phyloP scores from a whole-genome alignment of 2,113 vertebrate genomes.

The Onychorhynchus coronatus region DNA sequence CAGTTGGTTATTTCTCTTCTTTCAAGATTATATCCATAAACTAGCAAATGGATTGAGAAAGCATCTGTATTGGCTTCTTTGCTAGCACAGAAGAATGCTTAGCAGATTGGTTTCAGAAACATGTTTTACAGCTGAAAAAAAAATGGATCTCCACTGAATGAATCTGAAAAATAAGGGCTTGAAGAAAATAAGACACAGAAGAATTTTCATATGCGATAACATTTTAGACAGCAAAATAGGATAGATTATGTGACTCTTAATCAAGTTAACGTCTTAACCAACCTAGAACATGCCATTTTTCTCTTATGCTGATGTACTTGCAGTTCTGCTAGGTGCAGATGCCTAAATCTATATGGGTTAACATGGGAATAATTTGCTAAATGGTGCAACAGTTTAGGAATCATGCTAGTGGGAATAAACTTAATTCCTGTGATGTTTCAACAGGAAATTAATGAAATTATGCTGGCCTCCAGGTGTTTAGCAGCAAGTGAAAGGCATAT shows the following conservation, averaged over 20 bases:
- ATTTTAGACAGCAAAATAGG: neutral
- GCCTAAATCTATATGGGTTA: neutral
- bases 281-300: neutral
- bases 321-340: neutral
- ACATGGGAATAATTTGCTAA: neutral
- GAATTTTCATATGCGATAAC: neutral
- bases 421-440: neutral
- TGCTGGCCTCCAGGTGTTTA: neutral
- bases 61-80: neutral
- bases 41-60: neutral
- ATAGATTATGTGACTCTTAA: neutral
- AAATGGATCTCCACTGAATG: neutral
- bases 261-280: neutral
- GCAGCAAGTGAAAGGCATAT: neutral
- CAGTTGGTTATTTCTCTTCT: neutral
- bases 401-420: neutral
- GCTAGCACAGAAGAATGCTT: neutral
- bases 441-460: neutral
- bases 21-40: neutral
- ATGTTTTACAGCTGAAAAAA: neutral
- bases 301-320: neutral
- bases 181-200: neutral
- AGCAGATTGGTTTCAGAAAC: neutral
- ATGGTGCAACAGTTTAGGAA: neutral
- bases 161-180: neutral